These are phyloP conservation scores for Peromyscus californicus DNA, from an alignment of 2,113 vertebrate species.

Conservation along the genomic window DNA sequence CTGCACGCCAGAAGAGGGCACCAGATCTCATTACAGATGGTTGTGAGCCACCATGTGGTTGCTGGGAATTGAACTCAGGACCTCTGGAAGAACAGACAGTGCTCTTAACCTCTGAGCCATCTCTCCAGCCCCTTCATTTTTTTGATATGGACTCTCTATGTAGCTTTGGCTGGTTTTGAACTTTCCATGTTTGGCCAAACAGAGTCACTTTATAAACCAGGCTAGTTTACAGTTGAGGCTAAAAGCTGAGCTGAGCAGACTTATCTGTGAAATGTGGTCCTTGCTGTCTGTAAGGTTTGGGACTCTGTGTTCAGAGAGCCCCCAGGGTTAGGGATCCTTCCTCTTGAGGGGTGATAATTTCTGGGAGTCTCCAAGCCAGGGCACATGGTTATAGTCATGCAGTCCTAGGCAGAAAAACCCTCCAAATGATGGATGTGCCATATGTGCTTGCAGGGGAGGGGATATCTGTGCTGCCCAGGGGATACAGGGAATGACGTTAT, in stretches of 20 bases:
- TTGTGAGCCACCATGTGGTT: no score
- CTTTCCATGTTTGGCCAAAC: background rate
- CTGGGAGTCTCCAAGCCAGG: rapidly evolving
- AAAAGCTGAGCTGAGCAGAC: background rate
- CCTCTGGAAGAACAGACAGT: no score
- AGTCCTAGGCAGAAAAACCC: background rate
- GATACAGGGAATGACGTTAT: no score
- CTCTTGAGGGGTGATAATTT: rapidly evolving
- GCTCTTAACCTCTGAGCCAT: no score
- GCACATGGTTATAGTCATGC: rapidly evolving
- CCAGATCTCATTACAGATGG: no score
- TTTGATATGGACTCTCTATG: background rate
- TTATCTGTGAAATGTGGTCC: background rate
- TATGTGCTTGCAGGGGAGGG: background rate
- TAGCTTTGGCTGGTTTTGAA: background rate
- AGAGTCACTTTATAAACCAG: background rate
- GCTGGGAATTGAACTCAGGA: no score
- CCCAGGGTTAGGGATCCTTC: background rate
- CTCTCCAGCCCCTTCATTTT: no score
- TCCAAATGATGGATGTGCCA: background rate
- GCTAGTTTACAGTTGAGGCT: background rate
- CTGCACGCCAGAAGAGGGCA: no score
- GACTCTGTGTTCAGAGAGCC: background rate
- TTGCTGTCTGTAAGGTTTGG: background rate
- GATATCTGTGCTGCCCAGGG: background rate